A percentile compares a stretch with the other conserved stretches of the same genome.
These are phyloP conservation scores for Scalopus aquaticus DNA, from an alignment of 2,113 vertebrate species.

Conservation along the genomic window DNA sequence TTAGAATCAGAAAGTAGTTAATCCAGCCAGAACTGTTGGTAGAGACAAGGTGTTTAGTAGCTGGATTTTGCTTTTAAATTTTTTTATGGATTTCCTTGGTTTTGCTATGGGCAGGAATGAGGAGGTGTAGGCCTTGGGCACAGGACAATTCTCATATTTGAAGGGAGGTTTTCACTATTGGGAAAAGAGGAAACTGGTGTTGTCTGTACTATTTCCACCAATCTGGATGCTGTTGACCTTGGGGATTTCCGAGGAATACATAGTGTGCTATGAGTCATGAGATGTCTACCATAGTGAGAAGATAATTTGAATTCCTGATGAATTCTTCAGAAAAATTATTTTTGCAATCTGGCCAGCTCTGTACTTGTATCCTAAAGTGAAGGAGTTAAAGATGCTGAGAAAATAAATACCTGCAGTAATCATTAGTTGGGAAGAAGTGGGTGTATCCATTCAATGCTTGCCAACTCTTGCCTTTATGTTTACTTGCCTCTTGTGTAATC, in stretches of 20 bases:
- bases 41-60: slow-evolving; percentile 68
- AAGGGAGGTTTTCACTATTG: neutral
- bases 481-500: slow-evolving; percentile 37
- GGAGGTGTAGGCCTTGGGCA: neutral
- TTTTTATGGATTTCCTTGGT: neutral
- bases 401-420: slow-evolving; percentile 14
- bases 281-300: neutral
- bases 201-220: neutral
- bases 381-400: slow-evolving; percentile 55
- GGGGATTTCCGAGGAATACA: slow-evolving; percentile 33
- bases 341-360: neutral
- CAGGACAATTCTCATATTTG: neutral
- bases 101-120: neutral
- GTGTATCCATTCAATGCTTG: neutral
- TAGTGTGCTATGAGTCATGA: slow-evolving; percentile 38
- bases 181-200: neutral
- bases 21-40: slow-evolving; percentile 63
- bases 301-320: slow-evolving; percentile 13
- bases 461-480: slow-evolving; percentile 29
- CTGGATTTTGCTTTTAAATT: slow-evolving; percentile 26
- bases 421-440: neutral
- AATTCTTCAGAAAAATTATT: neutral
- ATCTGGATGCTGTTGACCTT: slow-evolving; percentile 15
- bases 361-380: neutral
- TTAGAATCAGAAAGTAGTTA: slow-evolving; percentile 74